These are phyloP conservation scores for Cryptocheilus praepositus DNA, from an alignment of 2,888 invertebrate species.

Conservation along the genomic window DNA sequence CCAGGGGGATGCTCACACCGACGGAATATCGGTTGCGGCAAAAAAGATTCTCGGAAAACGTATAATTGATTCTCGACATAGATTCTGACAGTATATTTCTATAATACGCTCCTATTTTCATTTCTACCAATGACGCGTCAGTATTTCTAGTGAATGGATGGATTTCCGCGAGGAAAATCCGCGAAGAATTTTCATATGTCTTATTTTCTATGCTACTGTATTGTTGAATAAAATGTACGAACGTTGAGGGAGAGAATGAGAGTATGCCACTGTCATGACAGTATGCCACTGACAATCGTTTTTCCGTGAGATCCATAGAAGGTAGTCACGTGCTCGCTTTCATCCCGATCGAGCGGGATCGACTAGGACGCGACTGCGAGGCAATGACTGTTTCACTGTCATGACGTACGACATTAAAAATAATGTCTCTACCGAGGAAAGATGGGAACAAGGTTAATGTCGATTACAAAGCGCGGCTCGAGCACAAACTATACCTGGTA, in stretches of 20 bases:
- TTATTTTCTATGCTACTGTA: constrained; percentile 33
- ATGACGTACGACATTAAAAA: constrained; percentile 51
- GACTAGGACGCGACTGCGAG: neutral
- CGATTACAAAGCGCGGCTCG: constrained; percentile 79
- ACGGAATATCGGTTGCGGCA: constrained; percentile 82
- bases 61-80: constrained; percentile 1
- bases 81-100: no score
- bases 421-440: constrained; percentile 69
- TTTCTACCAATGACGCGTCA: constrained; percentile 8
- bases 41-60: constrained; percentile 64
- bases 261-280: no score
- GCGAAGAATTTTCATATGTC: no score
- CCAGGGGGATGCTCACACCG: constrained; percentile 83
- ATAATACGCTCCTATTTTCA: no score
- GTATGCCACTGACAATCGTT: no score
- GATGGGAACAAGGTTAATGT: constrained; percentile 69
- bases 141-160: no score
- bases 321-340: no score
- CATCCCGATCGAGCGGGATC: no score
- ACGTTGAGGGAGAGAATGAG: no score
- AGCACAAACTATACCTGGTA: constrained; percentile 80
- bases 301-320: no score
- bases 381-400: constrained; percentile 28
- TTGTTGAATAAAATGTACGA: constrained; percentile 45
- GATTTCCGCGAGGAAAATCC: no score